Percentiles rank a stretch among this genome's conserved stretches.
These are phyloP conservation scores for Crematogaster levior DNA, from an alignment of 2,888 invertebrate species.

Conservation along the genomic window DNA sequence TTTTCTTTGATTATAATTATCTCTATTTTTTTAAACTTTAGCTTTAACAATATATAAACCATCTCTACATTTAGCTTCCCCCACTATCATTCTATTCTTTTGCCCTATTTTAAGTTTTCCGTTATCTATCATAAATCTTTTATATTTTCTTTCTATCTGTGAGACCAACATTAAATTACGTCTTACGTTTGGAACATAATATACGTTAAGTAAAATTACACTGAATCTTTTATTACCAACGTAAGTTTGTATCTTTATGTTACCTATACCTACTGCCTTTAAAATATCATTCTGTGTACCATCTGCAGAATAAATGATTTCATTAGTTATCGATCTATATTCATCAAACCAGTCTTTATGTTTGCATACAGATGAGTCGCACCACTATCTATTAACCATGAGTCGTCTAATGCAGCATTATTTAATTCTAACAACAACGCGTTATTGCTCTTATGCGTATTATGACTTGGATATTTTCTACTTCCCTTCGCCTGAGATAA, in stretches of 20 bases:
- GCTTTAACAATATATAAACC: conserved; percentile 34
- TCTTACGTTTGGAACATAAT: conserved; percentile 28
- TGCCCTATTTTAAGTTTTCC: conserved; percentile 18
- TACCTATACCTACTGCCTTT: conserved; percentile 18
- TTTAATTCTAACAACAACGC: conserved; percentile 43
- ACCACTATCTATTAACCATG: conserved; percentile 57
- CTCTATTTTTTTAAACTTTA: neutral
- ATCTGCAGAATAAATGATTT: conserved; percentile 31
- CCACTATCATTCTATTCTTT: conserved; percentile 27
- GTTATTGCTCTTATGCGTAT: conserved; percentile 6
- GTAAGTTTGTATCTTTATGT: conserved; percentile 8
- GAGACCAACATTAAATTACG: conserved; percentile 24
- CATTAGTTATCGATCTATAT: conserved; percentile 15
- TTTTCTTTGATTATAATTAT: neutral
- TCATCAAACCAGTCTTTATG: conserved; percentile 19
- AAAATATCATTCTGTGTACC: neutral
- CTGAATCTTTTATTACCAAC: neutral
- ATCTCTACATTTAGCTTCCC: conserved; percentile 11
- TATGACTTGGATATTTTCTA: neutral
- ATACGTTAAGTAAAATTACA: conserved; percentile 9
- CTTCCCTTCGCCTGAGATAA: neutral
- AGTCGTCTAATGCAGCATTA: conserved; percentile 44
- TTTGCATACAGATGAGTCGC: conserved; percentile 54
- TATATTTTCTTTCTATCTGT: conserved; percentile 37
- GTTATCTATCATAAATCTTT: conserved; percentile 23